These are phyloP conservation scores for Podarcis cretensis DNA, from an alignment of 2,113 vertebrate species.

Conservation along the genomic window DNA sequence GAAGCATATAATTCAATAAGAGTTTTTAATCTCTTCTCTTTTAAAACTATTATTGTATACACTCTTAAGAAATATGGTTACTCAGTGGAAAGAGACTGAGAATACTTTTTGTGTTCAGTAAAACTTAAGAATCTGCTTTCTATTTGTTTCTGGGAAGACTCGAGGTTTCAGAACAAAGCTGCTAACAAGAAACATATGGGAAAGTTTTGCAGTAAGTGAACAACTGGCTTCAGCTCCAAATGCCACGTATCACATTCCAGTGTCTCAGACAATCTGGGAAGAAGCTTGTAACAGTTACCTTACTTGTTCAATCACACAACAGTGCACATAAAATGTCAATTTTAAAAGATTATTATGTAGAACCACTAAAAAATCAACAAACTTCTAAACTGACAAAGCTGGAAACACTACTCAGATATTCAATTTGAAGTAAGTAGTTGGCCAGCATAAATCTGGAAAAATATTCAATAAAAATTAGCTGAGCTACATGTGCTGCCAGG, in stretches of 20 bases:
- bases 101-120: conserved; percentile 24
- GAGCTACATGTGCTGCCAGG: conserved; percentile 40
- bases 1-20: neutral
- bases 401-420: conserved; percentile 17
- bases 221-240: conserved; percentile 81
- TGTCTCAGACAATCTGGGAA: conserved; percentile 68
- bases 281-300: conserved; percentile 64
- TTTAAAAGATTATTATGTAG: conserved; percentile 43
- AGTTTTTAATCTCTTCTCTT: neutral
- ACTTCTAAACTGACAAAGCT: conserved; percentile 56
- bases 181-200: conserved; percentile 93
- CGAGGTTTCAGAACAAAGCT: conserved; percentile 75
- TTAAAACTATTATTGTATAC: neutral
- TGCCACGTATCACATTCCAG: conserved; percentile 91
- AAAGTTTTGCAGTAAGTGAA: conserved; percentile 84
- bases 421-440: conserved; percentile 35
- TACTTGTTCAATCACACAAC: conserved; percentile 29
- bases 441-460: conserved; percentile 51
- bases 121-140: conserved; percentile 53
- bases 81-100: neutral
- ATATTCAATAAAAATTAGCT: conserved; percentile 51
- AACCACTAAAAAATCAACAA: conserved; percentile 29
- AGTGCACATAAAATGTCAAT: conserved; percentile 15
- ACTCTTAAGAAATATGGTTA: conserved; percentile 26
- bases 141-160: conserved; percentile 69